Conservation (phyloP, 2,113 vertebrate species). For the Erythrocercus mccallii region DNA sequence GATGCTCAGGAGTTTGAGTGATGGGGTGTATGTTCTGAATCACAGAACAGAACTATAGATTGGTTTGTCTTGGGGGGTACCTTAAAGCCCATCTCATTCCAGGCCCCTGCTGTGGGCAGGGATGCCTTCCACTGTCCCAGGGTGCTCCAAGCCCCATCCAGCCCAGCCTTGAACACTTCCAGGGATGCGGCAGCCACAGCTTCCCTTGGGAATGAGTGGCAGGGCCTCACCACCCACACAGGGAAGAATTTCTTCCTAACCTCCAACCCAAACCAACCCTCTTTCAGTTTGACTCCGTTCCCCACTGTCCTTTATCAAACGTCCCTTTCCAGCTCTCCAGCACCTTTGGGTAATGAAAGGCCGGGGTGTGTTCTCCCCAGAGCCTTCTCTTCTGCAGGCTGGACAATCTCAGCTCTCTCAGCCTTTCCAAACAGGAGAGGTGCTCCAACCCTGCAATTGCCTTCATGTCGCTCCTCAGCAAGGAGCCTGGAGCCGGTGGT, state of each 20-base stretch:
- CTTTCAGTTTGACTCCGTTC: fast-evolving
- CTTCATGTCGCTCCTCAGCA: neutral
- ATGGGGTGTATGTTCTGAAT: neutral
- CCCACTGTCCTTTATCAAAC: neutral
- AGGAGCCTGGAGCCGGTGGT: neutral
- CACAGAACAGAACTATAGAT: neutral
- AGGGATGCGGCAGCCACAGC: neutral
- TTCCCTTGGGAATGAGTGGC: neutral
- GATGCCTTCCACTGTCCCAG: neutral
- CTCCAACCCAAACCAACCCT: neutral
- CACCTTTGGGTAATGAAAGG: neutral
- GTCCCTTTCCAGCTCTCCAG: neutral
- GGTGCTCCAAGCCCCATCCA: neutral
- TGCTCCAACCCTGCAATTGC: neutral
- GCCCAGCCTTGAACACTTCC: neutral
- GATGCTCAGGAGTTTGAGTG: neutral
- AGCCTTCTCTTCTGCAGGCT: neutral
- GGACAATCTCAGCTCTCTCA: neutral
- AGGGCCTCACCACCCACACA: neutral
- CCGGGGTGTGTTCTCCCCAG: neutral
- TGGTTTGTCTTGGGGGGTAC: neutral
- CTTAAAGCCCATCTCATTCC: neutral
- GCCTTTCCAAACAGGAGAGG: neutral
- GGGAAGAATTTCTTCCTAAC: neutral
- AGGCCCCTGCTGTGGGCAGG: neutral